Base-by-base conservation (phyloP, 1,140 invertebrate genomes). In the Orussus abietinus region DNA sequence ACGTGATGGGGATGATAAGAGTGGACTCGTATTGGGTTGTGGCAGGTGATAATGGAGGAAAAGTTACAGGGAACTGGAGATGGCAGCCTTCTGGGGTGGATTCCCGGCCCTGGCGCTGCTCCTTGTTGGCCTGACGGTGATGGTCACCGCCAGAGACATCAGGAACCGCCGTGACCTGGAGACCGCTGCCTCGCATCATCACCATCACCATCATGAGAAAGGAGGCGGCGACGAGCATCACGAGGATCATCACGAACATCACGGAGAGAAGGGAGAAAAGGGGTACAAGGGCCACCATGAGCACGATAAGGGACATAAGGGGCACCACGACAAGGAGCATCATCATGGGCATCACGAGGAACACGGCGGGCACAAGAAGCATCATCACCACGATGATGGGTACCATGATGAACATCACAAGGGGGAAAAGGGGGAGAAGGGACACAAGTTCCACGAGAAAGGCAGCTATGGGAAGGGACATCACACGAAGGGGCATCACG, bases 401-500 rank as follows among this genome's bases (percentile, higher is more conserved):
- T 47, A 59, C 30, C 42, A 56, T 13, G 49, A 53, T 12, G 50
- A 59, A 25, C 49, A 52, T 13, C 42, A 51, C 15, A 55, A 60
- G 14, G 48, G 53, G 11, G 49, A 45, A 5, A 33, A 57, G 1
- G 51, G 47, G 3, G 53, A 59, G 37, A 55, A 59, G 9, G 57
- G 54, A 3, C 46, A 49, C 5, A 57, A 59, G 12, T 48, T 51
- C 12, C 48, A 49, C 0, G 45, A 55, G 3, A 59, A 59, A n/a
- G 56, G 56, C n/a, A 54, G 57, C 1, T 51, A 59, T 29, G 56
- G 56, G n/a, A 59, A 56, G 22, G 57, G 53, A 12, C 47, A 59
- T 6, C 55, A 59, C 9, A 53, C 53, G 0, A 44, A 52, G 22
- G 53, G 53, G 3, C 48, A 55, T 20, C 53, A 52, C 25, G 47